Evolutionary conservation across 2,888 invertebrate species (phyloP).

Genomic region (Erebia ligea): DNA sequence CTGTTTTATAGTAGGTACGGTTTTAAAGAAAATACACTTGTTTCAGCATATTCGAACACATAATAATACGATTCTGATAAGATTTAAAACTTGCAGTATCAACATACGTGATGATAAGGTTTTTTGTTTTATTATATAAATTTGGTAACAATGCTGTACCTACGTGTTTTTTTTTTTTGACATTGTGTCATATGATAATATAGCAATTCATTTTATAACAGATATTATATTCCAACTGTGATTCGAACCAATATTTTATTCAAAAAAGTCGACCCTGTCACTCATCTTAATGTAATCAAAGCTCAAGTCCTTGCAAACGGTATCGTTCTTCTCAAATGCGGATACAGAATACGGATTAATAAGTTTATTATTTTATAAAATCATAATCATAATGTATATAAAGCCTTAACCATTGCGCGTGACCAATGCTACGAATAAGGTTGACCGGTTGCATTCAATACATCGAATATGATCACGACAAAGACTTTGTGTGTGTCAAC

Average conservation of each 20-base stretch:
- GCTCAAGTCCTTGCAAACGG: constrained; percentile 11
- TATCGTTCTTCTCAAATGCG: constrained; percentile 28
- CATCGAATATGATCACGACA: constrained; percentile 23
- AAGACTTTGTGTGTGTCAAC: constrained; percentile 20
- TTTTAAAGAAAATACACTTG: too few species aligned
- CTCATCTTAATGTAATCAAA: constrained; percentile 16
- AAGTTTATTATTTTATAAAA: constrained; percentile 28
- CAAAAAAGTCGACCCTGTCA: neutral
- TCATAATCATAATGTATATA: constrained; percentile 16
- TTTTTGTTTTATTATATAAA: neutral
- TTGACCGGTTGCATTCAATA: constrained; percentile 31
- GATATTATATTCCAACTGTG: too few species aligned
- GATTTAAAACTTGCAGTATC: neutral
- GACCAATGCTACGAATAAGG: constrained; percentile 33
- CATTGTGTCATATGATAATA: too few species aligned
- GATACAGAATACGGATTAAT: constrained; percentile 25
- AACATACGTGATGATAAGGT: neutral
- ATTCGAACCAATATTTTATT: too few species aligned
- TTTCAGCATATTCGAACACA: too few species aligned
- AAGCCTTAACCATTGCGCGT: constrained; percentile 30
- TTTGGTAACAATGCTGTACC: neutral
- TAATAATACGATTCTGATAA: too few species aligned
- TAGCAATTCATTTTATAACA: too few species aligned
- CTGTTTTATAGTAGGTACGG: neutral
- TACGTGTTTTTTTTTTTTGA: neutral